Percentiles rank a stretch among this genome's conserved stretches.
Conservation (phyloP, 2,888 invertebrate species). For the Halictus quadricinctus region DNA sequence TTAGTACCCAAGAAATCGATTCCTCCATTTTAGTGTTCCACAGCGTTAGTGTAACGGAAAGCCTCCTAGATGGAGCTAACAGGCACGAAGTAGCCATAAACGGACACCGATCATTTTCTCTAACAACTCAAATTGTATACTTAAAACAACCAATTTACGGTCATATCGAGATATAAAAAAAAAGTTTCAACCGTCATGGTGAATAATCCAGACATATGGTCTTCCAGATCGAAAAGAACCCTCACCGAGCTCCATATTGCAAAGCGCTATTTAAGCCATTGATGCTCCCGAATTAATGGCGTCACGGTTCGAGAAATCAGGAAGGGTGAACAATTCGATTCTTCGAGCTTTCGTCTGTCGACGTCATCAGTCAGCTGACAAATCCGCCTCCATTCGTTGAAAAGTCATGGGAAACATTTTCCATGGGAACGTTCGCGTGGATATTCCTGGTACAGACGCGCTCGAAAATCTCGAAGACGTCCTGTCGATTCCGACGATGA, state of each 20-base stretch:
- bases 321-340: conserved; percentile 2
- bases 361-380: neutral
- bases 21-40: neutral
- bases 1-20: neutral
- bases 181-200: neutral
- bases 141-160: neutral
- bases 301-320: neutral
- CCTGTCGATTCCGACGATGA: conserved; percentile 30
- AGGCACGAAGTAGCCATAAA: neutral
- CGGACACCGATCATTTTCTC: neutral
- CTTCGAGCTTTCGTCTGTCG: neutral
- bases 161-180: neutral
- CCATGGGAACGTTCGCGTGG: neutral
- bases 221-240: neutral
- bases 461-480: conserved; percentile 19
- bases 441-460: neutral
- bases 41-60: neutral
- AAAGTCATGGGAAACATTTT: neutral
- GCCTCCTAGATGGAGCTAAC: neutral
- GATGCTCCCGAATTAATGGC: neutral
- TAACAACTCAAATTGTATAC: neutral
- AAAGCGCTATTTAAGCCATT: neutral
- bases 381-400: neutral
- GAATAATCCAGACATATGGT: neutral
- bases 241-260: neutral